Evolutionary conservation across 2,888 invertebrate genomes (phyloP), one percentile per base, ranked within the genome.

Genomic region (Phytoseiulus persimilis): DNA sequence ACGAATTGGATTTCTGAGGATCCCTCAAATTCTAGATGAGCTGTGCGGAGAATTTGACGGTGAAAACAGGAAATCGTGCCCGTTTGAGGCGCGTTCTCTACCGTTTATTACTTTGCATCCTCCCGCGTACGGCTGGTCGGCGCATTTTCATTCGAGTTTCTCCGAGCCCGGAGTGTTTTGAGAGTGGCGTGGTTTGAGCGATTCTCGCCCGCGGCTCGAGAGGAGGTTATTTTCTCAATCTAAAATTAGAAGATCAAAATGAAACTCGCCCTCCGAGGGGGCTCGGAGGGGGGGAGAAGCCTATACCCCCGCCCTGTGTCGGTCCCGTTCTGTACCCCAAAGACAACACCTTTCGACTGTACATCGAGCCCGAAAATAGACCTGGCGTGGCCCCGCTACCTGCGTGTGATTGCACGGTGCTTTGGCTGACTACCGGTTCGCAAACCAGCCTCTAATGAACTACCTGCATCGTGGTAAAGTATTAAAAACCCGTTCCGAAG

Each of bases 201-300:
- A 65, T 65, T 65, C 65, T 65, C 65, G 65, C 65, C 18, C 18
- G 65, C 65, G 28, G 65, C 65, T 65, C 65, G 65, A 65, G 65
- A 23, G 65, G 65, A 65, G 65, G 23, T 65, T 28, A 65, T 65
- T 65, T 28, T 28, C 65, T 65, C 65, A 65, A 23, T 65, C 65
- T 65, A 65, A 65, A 65, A 65, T 65, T 65, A 65, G 65, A 65
- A 65, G 65, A 65, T 65, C 65, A 65, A 65, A 65, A 65, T 65
- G 65, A 65, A 65, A 65, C 65, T 65, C 23, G 65, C 65, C 65
- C 65, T 14, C 65, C 1, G 65, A 6, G 65, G 28, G 65, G 65
- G 18, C 5, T 14, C 5, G 28, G 23, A 23, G 65, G 65, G 28
- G 28, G 65, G 65, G 39, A 39, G 39, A 39, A 28, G 65, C 65